Evolutionary conservation across 2,888 invertebrate species (phyloP).

Genomic region (Dryobotodes eremita): DNA sequence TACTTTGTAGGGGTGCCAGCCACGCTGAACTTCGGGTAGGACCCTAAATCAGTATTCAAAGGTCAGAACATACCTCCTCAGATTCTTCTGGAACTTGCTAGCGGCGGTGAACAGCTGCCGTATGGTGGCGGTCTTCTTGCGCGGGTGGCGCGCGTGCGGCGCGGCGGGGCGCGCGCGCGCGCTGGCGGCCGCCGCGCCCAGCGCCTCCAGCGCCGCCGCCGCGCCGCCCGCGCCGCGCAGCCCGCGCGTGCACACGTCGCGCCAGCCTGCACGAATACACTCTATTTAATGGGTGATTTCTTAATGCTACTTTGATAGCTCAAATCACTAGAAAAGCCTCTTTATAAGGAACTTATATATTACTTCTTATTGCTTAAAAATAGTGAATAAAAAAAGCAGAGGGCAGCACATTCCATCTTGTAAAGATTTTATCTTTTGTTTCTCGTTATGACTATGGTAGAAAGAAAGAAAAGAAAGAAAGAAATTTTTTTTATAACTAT

Average conservation of each 20-base stretch:
- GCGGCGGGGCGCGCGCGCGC: conserved; percentile 75
- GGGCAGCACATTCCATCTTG: too few relatives aligned
- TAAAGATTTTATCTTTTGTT: too few relatives aligned
- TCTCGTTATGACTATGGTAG: too few relatives aligned
- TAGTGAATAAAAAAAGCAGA: too few relatives aligned
- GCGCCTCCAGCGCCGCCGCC: conserved; percentile 92
- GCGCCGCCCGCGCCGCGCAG: conserved; percentile 92
- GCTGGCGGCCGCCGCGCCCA: conserved; percentile 92
- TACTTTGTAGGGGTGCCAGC: neutral
- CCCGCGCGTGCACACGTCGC: conserved; percentile 94
- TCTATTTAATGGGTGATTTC: too few relatives aligned
- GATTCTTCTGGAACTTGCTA: conserved; percentile 98
- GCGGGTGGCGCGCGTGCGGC: conserved; percentile 93
- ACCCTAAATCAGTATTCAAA: neutral
- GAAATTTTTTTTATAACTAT: too few relatives aligned
- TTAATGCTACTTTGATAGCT: too few relatives aligned
- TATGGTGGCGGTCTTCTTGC: conserved; percentile 97
- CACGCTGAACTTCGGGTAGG: neutral
- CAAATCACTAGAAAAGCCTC: too few relatives aligned
- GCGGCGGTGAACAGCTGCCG: conserved; percentile 98
- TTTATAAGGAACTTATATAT: too few relatives aligned
- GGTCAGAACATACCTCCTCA: conserved; percentile 80
- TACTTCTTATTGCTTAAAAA: too few relatives aligned
- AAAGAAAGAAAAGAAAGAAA: too few relatives aligned
- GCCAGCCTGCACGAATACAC: conserved; percentile 92